Conservation (phyloP, 2,113 vertebrate species). For the Catharus bicknelli region DNA sequence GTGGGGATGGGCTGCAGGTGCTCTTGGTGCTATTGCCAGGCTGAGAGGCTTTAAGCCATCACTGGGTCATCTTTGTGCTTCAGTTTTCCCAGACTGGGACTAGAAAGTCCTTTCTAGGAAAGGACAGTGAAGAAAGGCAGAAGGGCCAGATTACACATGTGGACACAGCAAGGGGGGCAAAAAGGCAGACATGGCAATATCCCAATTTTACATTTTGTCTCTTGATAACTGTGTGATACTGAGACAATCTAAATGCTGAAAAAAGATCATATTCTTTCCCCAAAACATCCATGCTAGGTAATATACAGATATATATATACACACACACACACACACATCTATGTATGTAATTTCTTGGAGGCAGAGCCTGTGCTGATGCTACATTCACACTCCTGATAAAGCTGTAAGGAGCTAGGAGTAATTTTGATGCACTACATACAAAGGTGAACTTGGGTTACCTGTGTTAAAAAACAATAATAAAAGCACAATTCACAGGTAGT, state of each 20-base stretch:
- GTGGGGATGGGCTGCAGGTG: not conserved
- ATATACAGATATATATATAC: not conserved
- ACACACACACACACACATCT: not conserved
- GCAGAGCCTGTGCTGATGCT: not conserved
- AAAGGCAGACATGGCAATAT: not conserved
- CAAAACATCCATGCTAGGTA: not conserved
- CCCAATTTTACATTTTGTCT: not conserved
- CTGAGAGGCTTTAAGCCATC: not conserved
- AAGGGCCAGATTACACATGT: not conserved
- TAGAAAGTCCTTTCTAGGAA: not conserved
- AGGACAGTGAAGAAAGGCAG: not conserved
- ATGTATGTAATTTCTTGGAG: not conserved
- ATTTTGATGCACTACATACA: not conserved
- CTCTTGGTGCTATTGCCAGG: not conserved
- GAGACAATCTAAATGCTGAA: not conserved
- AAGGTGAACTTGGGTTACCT: not conserved
- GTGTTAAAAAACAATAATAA: not conserved
- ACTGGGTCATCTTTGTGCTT: not conserved
- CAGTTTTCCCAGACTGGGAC: not conserved
- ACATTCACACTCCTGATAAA: not conserved
- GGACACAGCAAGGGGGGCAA: rapidly evolving
- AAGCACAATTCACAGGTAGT: not conserved
- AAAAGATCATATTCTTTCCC: not conserved
- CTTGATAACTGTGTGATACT: not conserved
- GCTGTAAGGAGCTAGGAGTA: not conserved